phyloP scores from a whole-genome alignment of 2,888 invertebrate species.

The Epiblema foenella region DNA sequence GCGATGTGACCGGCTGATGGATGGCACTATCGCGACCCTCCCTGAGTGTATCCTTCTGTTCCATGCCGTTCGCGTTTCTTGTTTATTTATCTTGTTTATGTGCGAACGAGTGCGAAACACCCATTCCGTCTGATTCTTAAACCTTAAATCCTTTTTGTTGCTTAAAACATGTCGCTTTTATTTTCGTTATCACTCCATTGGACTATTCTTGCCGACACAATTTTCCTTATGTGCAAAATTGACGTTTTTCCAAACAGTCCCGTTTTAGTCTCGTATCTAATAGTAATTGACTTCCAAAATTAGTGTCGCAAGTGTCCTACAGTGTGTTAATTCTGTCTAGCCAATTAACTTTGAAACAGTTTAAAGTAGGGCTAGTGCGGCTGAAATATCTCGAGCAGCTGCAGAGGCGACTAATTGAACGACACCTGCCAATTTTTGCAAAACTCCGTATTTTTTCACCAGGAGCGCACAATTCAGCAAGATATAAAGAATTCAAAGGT shows the following conservation, averaged over 20 bases:
- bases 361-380: constrained; percentile 45
- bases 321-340: constrained; percentile 42
- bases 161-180: constrained; percentile 43
- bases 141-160: constrained; percentile 44
- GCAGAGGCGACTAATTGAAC: constrained; percentile 63
- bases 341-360: constrained; percentile 36
- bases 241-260: constrained; percentile 23
- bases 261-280: constrained; percentile 11
- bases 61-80: constrained; percentile 67
- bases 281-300: constrained; percentile 40
- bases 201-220: constrained; percentile 21
- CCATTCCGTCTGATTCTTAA: constrained; percentile 44
- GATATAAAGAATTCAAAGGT: constrained; percentile 77
- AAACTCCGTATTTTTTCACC: constrained; percentile 64
- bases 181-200: constrained; percentile 38
- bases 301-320: constrained; percentile 35
- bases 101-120: constrained; percentile 63
- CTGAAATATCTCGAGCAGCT: constrained; percentile 47
- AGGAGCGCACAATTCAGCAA: constrained; percentile 58
- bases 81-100: constrained; percentile 84
- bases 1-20: constrained; percentile 81
- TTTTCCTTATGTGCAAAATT: constrained; percentile 3
- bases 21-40: constrained; percentile 80
- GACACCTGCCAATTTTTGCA: constrained; percentile 75
- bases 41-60: constrained; percentile 72